Percentiles rank a stretch among this genome's conserved stretches.
Evolutionary conservation across 2,113 vertebrate genomes (phyloP).

Genomic region (Hucho hucho): DNA sequence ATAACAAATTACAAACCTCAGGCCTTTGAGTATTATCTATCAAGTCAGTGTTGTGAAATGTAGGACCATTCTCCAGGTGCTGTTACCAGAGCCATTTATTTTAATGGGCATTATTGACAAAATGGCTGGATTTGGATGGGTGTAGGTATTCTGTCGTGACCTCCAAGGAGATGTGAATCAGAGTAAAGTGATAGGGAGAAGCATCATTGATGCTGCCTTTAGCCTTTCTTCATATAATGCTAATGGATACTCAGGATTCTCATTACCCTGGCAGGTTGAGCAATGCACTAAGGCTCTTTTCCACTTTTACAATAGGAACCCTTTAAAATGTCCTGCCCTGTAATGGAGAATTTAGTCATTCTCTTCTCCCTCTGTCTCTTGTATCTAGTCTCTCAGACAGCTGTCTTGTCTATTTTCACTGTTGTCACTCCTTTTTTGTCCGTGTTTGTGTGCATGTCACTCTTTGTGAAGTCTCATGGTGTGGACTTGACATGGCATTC

Average conservation of each 20-base stretch:
- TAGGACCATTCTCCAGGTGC: conserved; percentile 44
- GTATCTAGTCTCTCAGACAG: conserved; percentile 19
- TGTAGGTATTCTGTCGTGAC: conserved; percentile 44
- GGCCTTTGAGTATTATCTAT: conserved; percentile 42
- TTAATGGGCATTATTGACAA: conserved; percentile 66
- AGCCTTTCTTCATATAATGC: background rate
- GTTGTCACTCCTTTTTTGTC: conserved; percentile 12
- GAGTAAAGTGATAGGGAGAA: conserved; percentile 29
- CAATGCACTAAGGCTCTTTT: conserved; percentile 39
- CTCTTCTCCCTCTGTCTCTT: conserved; percentile 1
- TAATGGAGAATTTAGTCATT: conserved; percentile 8
- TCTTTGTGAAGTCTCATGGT: conserved; percentile 30
- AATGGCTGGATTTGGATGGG: conserved; percentile 59
- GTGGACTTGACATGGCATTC: conserved; percentile 40
- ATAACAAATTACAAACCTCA: too few relatives aligned
- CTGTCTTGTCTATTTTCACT: conserved; percentile 17
- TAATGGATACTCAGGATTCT: conserved; percentile 59
- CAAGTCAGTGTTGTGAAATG: conserved; percentile 47
- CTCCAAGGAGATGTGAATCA: conserved; percentile 61
- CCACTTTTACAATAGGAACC: conserved; percentile 31
- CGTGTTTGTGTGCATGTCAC: conserved; percentile 25
- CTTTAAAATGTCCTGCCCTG: conserved; percentile 24
- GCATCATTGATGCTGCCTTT: too few relatives aligned
- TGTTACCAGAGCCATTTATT: conserved; percentile 65
- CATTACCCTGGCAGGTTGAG: conserved; percentile 50